Base-by-base conservation (phyloP, 2,113 vertebrate species). In the Nannobrachium achirus region DNA sequence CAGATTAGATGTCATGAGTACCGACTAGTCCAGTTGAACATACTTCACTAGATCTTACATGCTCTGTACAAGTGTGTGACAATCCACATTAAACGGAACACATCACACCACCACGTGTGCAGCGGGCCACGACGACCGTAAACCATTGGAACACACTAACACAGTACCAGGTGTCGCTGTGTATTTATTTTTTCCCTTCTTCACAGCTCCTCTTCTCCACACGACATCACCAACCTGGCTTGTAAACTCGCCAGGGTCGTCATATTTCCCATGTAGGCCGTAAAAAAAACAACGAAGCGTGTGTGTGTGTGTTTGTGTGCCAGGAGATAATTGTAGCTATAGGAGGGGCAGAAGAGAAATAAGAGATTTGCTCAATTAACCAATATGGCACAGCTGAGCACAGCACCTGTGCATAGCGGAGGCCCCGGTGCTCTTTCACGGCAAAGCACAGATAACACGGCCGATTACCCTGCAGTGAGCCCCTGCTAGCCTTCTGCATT, bases 301-400 rank as follows among this genome's bases (percentile, higher is more conserved):
- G 76, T 63, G 25, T 2, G 25, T 33, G 25, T 33, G 1, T 33
- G 25, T 78, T 38, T 67, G 33, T 59, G 48, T 61, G 76, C 79
- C 71, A 63, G 56, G 41, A 74, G 64, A 58, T 88, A 90, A 91
- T 91, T 87, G 79, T 79, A 87, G 86, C 88, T 88, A 88, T 88
- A 89, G 89, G 84, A 91, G 89, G 83, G 66, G 25, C 25, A 33
- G 25, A 33, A 80, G 85, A 82, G 81, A 89, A 91, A 92, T 92
- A 78, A 87, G 82, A 89, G 92, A 82, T 91, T 82, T 87, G 90
- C 90, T 93, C 90, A 92, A 91, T 93, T 93, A 92, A 88, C 69
- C 91, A 87, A 90, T 88, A 75, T 71, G 80, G 85, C 76, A 59
- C 90, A 92, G 89, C 89, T 91, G 89, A 92, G 83, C 81, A 85